Base-by-base conservation (phyloP, 1,140 invertebrate genomes). In the Zeugodacus cucurbitae region DNA sequence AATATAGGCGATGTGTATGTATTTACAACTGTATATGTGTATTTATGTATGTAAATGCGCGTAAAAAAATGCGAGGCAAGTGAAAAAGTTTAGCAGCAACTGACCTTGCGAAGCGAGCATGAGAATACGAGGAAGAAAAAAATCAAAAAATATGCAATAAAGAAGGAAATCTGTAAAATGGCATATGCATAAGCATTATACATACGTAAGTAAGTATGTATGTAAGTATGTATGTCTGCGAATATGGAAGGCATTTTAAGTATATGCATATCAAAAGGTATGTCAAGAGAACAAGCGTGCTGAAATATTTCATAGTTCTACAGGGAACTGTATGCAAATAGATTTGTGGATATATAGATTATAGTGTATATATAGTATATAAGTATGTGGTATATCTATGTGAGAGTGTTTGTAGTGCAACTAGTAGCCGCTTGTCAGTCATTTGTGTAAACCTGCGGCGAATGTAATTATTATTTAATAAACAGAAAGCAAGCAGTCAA, bases 381-480 rank as follows among this genome's bases (percentile, higher is more conserved):
- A 7, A 3, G 67, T 37, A 11, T 48, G 11, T 14, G 1, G 3
- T 14, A 11, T 48, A 48, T 48, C 0, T 14, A 48, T 14, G 4
- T 41, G 32, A 41, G 20, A 7, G 22, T 41, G 14, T 74, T 20
- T 41, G 20, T 20, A 41, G 7, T 37, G 34, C 32, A 54, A 54
- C 48, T 54, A 54, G 48, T 54, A 54, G 48, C 14, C 20, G 48
- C 48, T 54, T 54, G 48, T 54, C 48, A 54, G 14, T 54, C 48
- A 54, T 20, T 67, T 32, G 26, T 32, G 34, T 34, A 32, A 41
- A 74, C 37, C 67, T 37, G 32, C 34, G 22, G 14, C 17, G 67
- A 34, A 74, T 74, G 67, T 74, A 41, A 74, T 74, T 74, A 74
- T 74, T 74, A 74, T 74, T 74, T 74, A 74, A 74, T 74, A 41